phyloP scores from a whole-genome alignment of 2,113 vertebrate species.

The Progne subis region DNA sequence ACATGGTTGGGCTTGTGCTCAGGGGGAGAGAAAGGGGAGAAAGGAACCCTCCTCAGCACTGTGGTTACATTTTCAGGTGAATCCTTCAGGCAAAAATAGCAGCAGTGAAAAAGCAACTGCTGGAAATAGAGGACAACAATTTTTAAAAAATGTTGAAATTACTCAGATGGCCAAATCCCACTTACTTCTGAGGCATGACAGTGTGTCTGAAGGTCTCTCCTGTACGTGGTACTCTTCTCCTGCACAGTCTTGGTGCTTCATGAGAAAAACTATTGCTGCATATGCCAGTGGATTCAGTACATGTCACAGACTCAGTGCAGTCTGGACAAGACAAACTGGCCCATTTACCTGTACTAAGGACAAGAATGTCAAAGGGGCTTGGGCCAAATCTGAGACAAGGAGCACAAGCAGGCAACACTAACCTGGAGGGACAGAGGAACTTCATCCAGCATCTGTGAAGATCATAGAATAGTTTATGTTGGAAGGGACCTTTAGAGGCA shows the following conservation, averaged over 20 bases:
- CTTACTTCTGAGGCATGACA: background rate
- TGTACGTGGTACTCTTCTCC: background rate
- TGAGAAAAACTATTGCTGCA: background rate
- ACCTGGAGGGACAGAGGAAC: background rate
- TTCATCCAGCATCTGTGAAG: background rate
- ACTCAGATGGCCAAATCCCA: background rate
- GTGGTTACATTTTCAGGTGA: background rate
- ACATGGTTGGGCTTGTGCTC: background rate
- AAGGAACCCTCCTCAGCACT: background rate
- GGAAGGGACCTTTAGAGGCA: background rate
- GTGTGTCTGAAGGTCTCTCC: background rate
- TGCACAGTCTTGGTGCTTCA: background rate
- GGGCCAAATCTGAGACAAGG: background rate
- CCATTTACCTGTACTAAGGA: background rate
- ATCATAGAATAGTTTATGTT: background rate
- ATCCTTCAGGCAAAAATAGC: background rate
- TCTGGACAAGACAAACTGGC: background rate
- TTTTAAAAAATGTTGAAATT: background rate
- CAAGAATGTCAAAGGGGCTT: background rate
- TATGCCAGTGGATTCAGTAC: background rate
- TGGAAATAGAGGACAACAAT: background rate
- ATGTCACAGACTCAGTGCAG: background rate
- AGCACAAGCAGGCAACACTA: background rate
- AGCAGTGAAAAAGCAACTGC: background rate
- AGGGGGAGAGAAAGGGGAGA: background rate